Conservation (phyloP, 1,140 invertebrate species). For the Cephus cinctus region DNA sequence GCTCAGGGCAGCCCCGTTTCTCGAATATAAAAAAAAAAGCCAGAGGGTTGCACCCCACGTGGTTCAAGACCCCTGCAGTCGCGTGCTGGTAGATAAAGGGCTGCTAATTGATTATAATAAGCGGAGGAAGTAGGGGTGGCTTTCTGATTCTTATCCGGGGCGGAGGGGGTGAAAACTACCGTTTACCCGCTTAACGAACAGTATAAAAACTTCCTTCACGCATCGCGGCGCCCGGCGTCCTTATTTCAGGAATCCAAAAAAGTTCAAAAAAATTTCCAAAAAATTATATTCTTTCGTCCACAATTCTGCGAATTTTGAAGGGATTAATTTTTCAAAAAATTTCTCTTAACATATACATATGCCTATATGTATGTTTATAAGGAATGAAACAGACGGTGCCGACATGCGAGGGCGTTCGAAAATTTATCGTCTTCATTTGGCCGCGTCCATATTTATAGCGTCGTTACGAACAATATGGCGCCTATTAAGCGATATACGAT, state of each 20-base stretch:
- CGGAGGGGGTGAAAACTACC: slow-evolving; percentile 24
- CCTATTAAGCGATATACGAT: slow-evolving; percentile 50
- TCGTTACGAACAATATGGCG: slow-evolving; percentile 53
- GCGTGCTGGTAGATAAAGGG: slow-evolving; percentile 47
- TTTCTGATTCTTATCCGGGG: slow-evolving; percentile 30
- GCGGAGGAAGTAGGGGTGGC: slow-evolving; percentile 21
- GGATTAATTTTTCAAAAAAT: too few species aligned
- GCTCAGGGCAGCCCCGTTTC: slow-evolving; percentile 3
- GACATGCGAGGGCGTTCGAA: slow-evolving; percentile 45
- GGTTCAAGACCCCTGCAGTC: slow-evolving; percentile 24
- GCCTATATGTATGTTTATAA: too few species aligned
- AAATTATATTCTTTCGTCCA: too few species aligned
- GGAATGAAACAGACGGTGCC: slow-evolving; percentile 22
- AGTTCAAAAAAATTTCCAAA: too few species aligned
- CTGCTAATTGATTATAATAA: slow-evolving; percentile 56
- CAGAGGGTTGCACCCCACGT: slow-evolving; percentile 49
- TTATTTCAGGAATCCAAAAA: too few species aligned
- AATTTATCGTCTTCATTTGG: slow-evolving; percentile 55
- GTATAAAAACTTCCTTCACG: too few species aligned
- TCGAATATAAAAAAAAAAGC: slow-evolving; percentile 45
- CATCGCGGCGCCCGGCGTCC: too few species aligned
- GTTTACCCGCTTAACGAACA: slow-evolving; percentile 19
- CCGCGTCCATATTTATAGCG: slow-evolving; percentile 51
- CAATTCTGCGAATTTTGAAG: too few species aligned
- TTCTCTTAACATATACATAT: too few species aligned